phyloP scores from a whole-genome alignment of 2,888 invertebrate genomes.

The Incurvaria masculella region DNA sequence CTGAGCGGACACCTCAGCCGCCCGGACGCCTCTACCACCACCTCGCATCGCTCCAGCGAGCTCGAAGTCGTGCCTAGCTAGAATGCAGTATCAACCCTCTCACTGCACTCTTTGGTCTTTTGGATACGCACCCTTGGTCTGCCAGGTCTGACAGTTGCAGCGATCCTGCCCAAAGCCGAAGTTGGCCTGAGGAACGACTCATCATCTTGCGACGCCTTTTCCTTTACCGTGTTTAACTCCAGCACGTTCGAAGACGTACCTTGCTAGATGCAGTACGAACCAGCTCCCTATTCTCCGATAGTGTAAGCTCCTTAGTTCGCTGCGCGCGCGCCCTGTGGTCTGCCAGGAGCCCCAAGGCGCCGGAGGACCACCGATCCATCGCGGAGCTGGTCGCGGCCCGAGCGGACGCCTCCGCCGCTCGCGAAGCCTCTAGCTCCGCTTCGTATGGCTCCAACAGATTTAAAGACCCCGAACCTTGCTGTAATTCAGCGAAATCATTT shows the following conservation, averaged over 20 bases:
- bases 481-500: constrained; percentile 17
- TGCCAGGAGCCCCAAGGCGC: constrained; percentile 28
- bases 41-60: too few species aligned
- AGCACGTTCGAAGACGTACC: constrained; percentile 5
- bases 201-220: constrained; percentile 23
- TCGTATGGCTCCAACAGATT: background rate
- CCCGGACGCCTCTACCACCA: too few species aligned
- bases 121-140: constrained; percentile 26
- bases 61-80: too few species aligned
- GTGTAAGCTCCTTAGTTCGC: constrained; percentile 28
- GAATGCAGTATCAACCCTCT: too few species aligned
- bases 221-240: constrained; percentile 30
- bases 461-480: background rate
- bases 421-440: background rate
- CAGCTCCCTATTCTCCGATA: constrained; percentile 20
- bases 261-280: background rate
- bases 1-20: too few species aligned
- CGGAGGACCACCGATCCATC: constrained; percentile 25
- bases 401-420: constrained; percentile 20
- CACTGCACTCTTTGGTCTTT: too few species aligned
- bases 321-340: constrained; percentile 28
- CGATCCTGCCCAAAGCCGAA: constrained; percentile 24
- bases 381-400: constrained; percentile 21
- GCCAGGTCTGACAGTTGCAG: constrained; percentile 23
- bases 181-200: constrained; percentile 22